These are phyloP conservation scores for Sebastes diaconus DNA, from an alignment of 2,797 vertebrate genomes.

Conservation along the genomic window DNA sequence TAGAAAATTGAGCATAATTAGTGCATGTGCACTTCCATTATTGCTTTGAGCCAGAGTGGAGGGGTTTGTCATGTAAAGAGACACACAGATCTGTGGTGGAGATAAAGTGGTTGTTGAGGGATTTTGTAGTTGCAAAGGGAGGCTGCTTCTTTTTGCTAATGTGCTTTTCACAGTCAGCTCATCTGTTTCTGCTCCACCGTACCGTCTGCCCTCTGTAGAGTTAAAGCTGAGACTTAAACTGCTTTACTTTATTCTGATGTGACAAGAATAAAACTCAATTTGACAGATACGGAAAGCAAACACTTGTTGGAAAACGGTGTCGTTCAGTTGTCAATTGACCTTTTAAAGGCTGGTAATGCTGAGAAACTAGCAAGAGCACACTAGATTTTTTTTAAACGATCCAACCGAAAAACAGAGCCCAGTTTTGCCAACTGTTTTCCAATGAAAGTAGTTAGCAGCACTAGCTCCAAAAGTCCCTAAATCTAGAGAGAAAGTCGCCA, in stretches of 20 bases:
- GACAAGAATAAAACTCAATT: not conserved
- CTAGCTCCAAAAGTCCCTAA: too few relatives aligned
- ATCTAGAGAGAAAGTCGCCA: too few relatives aligned
- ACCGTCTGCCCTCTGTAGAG: not conserved
- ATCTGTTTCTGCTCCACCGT: not conserved
- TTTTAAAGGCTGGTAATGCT: not conserved
- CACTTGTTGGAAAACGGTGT: not conserved
- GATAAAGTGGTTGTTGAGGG: not conserved
- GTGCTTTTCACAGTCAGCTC: slow-evolving; percentile 26
- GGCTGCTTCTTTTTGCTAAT: slow-evolving; percentile 23
- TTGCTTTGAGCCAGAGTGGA: slow-evolving; percentile 27
- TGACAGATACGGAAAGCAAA: not conserved
- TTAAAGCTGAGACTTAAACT: not conserved
- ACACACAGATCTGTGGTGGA: slow-evolving; percentile 17
- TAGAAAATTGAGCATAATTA: slow-evolving; percentile 22
- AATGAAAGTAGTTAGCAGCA: too few relatives aligned
- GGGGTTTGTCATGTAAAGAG: slow-evolving; percentile 5
- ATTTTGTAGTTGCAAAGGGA: not conserved
- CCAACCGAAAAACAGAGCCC: too few relatives aligned
- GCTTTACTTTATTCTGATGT: not conserved
- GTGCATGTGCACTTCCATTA: slow-evolving; percentile 37
- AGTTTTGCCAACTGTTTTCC: too few relatives aligned
- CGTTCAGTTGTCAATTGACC: not conserved
- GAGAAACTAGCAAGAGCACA: too few relatives aligned
- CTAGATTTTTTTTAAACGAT: too few relatives aligned